Percentiles rank a stretch among this genome's conserved stretches.
These are phyloP conservation scores for Zaprionus lineosus DNA, from an alignment of 2,888 invertebrate genomes.

Conservation along the genomic window DNA sequence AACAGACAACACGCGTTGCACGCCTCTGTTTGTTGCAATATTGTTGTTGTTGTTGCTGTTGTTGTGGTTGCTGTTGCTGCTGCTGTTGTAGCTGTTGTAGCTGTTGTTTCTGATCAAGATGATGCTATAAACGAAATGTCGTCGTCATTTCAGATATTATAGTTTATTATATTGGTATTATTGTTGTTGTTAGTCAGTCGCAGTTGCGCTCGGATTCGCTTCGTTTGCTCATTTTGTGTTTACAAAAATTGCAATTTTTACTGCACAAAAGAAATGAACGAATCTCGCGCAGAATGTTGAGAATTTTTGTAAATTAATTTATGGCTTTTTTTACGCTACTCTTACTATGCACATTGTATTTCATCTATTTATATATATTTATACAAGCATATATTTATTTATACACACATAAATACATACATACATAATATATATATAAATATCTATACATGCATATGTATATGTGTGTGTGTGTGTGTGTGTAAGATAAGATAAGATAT, in stretches of 20 bases:
- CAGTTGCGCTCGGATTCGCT: conserved; percentile 61
- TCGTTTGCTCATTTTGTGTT: conserved; percentile 44
- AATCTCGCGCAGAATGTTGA: conserved; percentile 41
- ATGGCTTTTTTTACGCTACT: conserved; percentile 58
- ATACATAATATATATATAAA: conserved; percentile 2
- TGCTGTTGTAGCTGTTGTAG: conserved; percentile 11
- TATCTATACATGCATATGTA: conserved; percentile 26
- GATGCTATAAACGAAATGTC: conserved; percentile 74
- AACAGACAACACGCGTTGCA: conserved; percentile 58
- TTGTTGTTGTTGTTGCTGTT: no score
- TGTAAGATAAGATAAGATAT: conserved; percentile 52
- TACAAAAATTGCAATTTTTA: conserved; percentile 37
- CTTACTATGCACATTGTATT: conserved; percentile 35
- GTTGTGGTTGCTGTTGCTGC: conserved; percentile 6
- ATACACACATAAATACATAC: conserved; percentile 22
- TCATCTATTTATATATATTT: conserved; percentile 20
- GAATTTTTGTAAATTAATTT: conserved; percentile 71
- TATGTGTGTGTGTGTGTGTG: background rate
- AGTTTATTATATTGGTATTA: conserved; percentile 17
- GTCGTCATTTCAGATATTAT: conserved; percentile 54
- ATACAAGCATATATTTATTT: background rate
- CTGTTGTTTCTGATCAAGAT: conserved; percentile 28
- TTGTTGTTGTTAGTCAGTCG: conserved; percentile 32
- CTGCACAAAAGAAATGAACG: conserved; percentile 11
- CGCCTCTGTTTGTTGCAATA: conserved; percentile 12